Base-by-base conservation (phyloP, 2,113 vertebrate genomes). In the Quiscalus mexicanus region DNA sequence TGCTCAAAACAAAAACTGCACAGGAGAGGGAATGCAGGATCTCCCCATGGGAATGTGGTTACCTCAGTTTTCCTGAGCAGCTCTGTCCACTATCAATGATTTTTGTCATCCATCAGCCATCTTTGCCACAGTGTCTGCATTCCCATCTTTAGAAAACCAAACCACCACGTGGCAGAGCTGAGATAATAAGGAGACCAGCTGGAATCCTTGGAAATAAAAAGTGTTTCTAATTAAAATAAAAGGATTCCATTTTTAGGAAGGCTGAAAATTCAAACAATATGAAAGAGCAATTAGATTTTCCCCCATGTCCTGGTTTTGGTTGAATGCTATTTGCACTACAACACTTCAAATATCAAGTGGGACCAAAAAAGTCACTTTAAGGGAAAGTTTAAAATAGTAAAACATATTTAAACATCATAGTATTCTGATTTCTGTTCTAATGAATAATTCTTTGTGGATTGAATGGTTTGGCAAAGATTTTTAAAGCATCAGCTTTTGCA, bases 311-410 rank as follows among this genome's bases (percentile, higher is more conserved):
- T 60, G 15, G 10, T 58, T 80, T 88, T 59, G 39, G 56, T 33
- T 50, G 23, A 77, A 55, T 50, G 42, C 15, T 93, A 11, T 89
- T 87, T 91, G 60, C 52, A 67, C 42, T 42, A 27, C 33, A 33
- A 22, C 41, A 65, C 23, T 94, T 35, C 69, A 53, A 87, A 84
- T 33, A 84, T 56, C 35, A 75, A 83, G 49, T 2, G 13, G 70
- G 31, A 86, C 58, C 45, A 63, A 67, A 68, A 92, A 63, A 79
- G 62, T 42, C 16, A 78, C 33, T 81, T 87, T 31, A 47, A 91
- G 9, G 44, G 58, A 63, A 86, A 95, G 56, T 91, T 95, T 47
- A 67, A 94, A 93, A 69, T 50, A 87, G 47, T 39, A 59, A 86
- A 60, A 73, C 12, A 45, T 77, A 79, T 96, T 77, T 30, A 83